These are phyloP conservation scores for Leuctra nigra DNA, from an alignment of 2,888 invertebrate species.

Conservation along the genomic window DNA sequence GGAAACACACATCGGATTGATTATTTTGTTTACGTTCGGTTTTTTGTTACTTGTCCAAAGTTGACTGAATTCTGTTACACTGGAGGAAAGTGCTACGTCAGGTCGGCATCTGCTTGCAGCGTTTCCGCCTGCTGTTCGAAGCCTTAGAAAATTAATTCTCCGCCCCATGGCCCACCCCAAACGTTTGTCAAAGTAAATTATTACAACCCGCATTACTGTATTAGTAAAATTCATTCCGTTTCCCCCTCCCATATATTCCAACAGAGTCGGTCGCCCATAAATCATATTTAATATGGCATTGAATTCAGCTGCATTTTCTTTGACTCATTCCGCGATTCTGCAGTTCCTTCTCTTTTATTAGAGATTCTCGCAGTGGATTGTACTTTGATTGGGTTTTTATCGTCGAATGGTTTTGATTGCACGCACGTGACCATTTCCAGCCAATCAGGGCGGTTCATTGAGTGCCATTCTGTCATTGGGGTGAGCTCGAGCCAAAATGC, in stretches of 20 bases:
- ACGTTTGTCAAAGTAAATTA: conserved; percentile 9
- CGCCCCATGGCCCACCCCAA: background rate
- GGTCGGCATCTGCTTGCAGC: background rate
- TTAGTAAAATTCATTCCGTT: conserved; percentile 7
- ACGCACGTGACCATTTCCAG: too few species aligned
- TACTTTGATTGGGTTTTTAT: too few species aligned
- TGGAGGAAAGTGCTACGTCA: background rate
- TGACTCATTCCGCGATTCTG: too few species aligned
- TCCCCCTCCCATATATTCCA: conserved; percentile 9
- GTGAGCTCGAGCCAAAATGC: too few species aligned
- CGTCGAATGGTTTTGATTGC: too few species aligned
- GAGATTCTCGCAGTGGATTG: too few species aligned
- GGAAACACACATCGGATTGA: too few species aligned
- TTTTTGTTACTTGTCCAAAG: background rate
- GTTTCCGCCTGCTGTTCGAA: background rate
- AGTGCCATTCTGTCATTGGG: too few species aligned
- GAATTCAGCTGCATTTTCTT: conserved; percentile 16
- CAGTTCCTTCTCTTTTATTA: too few species aligned
- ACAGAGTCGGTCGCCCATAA: background rate
- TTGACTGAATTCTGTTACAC: too few species aligned
- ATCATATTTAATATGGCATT: conserved; percentile 9
- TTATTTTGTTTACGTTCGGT: too few species aligned
- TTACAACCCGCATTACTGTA: conserved; percentile 15
- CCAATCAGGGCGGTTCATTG: too few species aligned
- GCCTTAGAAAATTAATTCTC: conserved; percentile 7